Evolutionary conservation across 2,797 vertebrate species (phyloP).

Genomic region (Oryzias sinensis): DNA sequence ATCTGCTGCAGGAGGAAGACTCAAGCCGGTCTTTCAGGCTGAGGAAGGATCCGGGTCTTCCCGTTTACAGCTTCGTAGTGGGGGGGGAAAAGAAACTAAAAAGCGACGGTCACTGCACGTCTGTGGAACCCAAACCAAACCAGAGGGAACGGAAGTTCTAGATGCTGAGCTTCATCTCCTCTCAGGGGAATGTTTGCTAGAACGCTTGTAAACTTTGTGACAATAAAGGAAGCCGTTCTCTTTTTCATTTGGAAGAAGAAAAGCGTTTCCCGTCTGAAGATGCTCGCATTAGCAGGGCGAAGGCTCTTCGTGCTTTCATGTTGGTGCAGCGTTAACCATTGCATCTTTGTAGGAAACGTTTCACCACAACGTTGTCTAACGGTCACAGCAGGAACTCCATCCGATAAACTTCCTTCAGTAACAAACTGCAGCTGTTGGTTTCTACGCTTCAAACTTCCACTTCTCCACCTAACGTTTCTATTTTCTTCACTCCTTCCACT

Average conservation of each 20-base stretch:
- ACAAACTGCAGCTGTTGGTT: not conserved
- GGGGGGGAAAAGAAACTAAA: too few species aligned
- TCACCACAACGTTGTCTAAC: conserved; percentile 20
- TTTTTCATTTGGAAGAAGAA: conserved; percentile 24
- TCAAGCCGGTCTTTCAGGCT: too few species aligned
- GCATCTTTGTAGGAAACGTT: conserved; percentile 15
- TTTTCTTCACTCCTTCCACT: conserved; percentile 8
- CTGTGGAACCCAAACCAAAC: too few species aligned
- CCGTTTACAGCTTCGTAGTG: too few species aligned
- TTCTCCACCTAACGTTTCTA: not conserved
- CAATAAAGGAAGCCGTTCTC: conserved; percentile 23
- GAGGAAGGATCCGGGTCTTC: too few species aligned
- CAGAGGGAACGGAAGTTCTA: not conserved
- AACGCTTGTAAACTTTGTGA: conserved; percentile 41
- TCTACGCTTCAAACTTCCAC: not conserved
- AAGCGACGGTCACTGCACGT: too few species aligned
- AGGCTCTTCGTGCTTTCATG: conserved; percentile 7
- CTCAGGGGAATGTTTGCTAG: conserved; percentile 36
- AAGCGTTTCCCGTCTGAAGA: conserved; percentile 1
- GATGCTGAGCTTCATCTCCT: conserved; percentile 13
- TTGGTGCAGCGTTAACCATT: not conserved
- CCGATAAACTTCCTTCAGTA: conserved; percentile 23
- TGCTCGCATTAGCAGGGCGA: conserved; percentile 43
- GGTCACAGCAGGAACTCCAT: conserved; percentile 48
- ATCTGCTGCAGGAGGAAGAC: too few species aligned